Conservation (phyloP, 2,797 vertebrate genomes). For the Cygnus olor region DNA sequence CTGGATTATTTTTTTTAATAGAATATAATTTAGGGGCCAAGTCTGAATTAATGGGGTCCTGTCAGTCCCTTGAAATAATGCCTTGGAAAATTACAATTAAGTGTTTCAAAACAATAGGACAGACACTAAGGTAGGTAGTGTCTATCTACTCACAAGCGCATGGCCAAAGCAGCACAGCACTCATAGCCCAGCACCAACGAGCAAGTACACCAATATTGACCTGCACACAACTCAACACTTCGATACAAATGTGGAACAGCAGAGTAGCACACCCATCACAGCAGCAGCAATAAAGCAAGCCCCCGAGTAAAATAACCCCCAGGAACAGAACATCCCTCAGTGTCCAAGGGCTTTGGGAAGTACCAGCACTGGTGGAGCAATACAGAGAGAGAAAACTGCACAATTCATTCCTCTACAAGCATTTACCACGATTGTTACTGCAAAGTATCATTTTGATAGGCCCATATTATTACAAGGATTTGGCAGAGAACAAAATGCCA, state of each 20-base stretch:
- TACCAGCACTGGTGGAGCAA: background rate
- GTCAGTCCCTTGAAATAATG: constrained; percentile 10
- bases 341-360: background rate
- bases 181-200: rapidly evolving
- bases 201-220: background rate
- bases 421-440: background rate
- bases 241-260: background rate
- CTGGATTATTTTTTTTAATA: constrained; percentile 3
- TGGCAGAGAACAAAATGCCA: background rate
- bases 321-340: background rate
- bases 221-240: background rate
- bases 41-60: constrained; percentile 19
- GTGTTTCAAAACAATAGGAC: background rate
- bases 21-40: constrained; percentile 40
- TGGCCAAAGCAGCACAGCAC: background rate
- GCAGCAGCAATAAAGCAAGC: background rate
- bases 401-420: background rate
- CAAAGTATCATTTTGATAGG: background rate
- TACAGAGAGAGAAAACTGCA: background rate
- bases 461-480: background rate
- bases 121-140: background rate
- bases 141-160: background rate
- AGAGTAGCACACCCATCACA: rapidly evolving
- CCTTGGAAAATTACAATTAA: background rate
- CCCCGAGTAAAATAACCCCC: rapidly evolving